phyloP scores from a whole-genome alignment of 2,797 vertebrate genomes.

The Streptopelia turtur region DNA sequence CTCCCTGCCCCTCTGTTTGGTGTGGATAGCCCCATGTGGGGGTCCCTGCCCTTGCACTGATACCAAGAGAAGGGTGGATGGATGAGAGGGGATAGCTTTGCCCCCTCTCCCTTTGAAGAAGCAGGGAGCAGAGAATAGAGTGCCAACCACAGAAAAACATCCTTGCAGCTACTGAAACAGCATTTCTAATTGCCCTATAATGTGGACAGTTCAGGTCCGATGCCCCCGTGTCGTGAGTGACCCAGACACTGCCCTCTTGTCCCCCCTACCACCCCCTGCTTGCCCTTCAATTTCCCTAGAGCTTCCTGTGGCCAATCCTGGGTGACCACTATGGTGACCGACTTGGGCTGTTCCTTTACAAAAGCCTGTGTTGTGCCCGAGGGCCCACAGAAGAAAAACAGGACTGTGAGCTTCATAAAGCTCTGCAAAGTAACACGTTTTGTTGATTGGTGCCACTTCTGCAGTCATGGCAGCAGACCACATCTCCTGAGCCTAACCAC shows the following conservation, averaged over 20 bases:
- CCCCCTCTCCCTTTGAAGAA: not conserved
- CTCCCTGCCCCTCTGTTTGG: not conserved
- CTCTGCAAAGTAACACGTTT: not conserved
- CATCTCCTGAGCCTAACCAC: not conserved
- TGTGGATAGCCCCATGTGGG: not conserved
- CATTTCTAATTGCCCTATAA: not conserved
- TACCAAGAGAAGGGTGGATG: not conserved
- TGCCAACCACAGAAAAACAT: not conserved
- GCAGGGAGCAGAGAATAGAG: not conserved
- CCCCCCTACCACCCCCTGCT: not conserved
- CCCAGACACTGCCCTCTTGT: not conserved
- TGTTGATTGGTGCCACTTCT: not conserved
- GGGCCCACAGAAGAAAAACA: not conserved
- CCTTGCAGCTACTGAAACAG: not conserved
- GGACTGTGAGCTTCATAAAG: not conserved
- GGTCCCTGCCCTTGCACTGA: fast-evolving
- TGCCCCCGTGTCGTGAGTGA: not conserved
- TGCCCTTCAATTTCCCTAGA: not conserved
- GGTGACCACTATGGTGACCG: fast-evolving
- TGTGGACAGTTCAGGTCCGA: fast-evolving
- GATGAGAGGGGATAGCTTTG: not conserved
- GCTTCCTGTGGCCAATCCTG: not conserved
- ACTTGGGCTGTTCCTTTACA: not conserved
- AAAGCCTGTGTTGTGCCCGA: not conserved
- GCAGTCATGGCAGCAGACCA: not conserved